These are phyloP conservation scores for Gastrophysa polygoni DNA, from an alignment of 2,888 invertebrate species.

Conservation along the genomic window DNA sequence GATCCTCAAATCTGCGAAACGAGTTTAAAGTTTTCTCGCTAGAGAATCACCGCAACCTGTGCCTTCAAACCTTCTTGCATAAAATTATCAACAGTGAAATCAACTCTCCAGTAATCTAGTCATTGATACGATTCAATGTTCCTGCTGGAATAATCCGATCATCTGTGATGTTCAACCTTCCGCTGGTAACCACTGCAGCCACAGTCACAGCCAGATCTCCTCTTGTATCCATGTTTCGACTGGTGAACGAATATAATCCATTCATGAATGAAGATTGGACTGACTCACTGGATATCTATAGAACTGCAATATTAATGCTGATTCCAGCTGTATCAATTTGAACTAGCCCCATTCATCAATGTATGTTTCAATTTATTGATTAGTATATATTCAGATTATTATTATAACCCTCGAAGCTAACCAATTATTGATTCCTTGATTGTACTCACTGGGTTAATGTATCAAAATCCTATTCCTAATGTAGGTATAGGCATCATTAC, in stretches of 20 bases:
- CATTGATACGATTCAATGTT: background rate
- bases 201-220: background rate
- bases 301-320: background rate
- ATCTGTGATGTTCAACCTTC: background rate
- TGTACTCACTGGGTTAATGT: no score
- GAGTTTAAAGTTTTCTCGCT: background rate
- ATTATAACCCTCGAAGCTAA: background rate
- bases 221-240: background rate
- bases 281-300: background rate
- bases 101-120: background rate
- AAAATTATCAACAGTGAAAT: background rate
- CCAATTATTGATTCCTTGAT: no score
- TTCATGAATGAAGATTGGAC: background rate
- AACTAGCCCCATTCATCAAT: background rate
- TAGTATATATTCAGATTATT: background rate
- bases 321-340: background rate
- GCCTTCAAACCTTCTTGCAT: background rate
- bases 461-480: background rate
- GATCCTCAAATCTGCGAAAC: background rate
- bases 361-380: background rate
- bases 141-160: background rate
- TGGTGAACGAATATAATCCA: background rate
- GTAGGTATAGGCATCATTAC: background rate
- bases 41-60: background rate
- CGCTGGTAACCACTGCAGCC: background rate